phyloP scores from a whole-genome alignment of 2,113 vertebrate species.

The Periophthalmus modestus region DNA sequence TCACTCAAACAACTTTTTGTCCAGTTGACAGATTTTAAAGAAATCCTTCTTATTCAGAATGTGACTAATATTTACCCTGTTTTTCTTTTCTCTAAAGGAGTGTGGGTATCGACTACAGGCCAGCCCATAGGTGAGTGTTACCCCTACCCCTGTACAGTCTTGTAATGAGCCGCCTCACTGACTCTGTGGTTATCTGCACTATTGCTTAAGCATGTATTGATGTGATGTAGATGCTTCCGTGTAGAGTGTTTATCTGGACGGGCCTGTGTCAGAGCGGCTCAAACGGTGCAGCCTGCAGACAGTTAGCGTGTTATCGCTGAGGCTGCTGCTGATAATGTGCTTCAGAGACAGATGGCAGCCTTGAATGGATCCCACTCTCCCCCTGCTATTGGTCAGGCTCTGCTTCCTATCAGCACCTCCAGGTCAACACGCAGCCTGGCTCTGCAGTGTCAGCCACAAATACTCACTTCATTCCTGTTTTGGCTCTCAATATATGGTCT shows the following conservation, averaged over 20 bases:
- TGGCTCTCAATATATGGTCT: background rate
- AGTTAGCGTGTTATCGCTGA: conserved; percentile 61
- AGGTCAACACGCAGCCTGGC: conserved; percentile 42
- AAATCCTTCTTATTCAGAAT: background rate
- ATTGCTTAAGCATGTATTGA: conserved; percentile 28
- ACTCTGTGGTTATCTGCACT: conserved; percentile 6
- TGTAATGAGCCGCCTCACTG: conserved; percentile 10
- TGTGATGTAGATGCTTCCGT: conserved; percentile 31
- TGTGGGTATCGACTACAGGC: conserved; percentile 97
- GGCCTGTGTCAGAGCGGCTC: conserved; percentile 37
- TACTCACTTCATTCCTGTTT: background rate
- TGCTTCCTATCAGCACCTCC: conserved; percentile 49
- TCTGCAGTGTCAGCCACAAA: conserved; percentile 22
- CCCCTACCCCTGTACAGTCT: conserved; percentile 2
- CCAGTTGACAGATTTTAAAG: too few relatives aligned
- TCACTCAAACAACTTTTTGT: too few relatives aligned
- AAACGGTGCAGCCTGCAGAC: conserved; percentile 35
- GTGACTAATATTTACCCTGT: background rate
- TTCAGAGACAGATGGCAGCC: conserved; percentile 65
- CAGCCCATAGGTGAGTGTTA: conserved; percentile 90
- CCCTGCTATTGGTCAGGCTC: conserved; percentile 60
- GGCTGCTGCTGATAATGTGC: conserved; percentile 67
- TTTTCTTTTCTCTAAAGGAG: conserved; percentile 77
- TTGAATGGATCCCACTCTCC: conserved; percentile 61
- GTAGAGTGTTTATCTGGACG: conserved; percentile 44